Base-by-base conservation (phyloP, 2,888 invertebrate genomes). In the Kryphioiulus occultus region DNA sequence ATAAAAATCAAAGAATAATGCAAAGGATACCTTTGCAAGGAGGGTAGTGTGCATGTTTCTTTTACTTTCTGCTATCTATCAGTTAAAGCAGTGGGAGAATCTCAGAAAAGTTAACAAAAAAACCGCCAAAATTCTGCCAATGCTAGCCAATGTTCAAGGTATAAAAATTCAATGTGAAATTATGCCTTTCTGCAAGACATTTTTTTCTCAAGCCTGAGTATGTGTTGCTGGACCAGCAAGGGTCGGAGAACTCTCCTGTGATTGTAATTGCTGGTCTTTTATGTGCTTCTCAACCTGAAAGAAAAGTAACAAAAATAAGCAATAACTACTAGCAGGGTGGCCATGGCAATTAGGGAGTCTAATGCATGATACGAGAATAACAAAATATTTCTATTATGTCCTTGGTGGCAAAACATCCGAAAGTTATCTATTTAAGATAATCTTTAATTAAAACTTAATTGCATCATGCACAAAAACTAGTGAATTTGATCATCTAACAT, bases 181-280 rank as follows among this genome's bases (percentile, higher is more conserved):
- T 78, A 78, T 78, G 78, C 30, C 78, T 78, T 53, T 53, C 78
- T 30, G 78, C 17, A 17, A 78, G 78, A 30, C 78, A 78, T 32
- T 30, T 3, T 68, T 68, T 78, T 78, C 78, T 78, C 78, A 78
- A 78, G 78, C 78, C 30, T 78, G 78, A 78, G 78, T 78, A 78
- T 78, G 78, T 30, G 78, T 78, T 78, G 78, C 78, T 78, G 78
- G 78, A 17, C 78, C 78, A 78, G 78, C 78, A 78, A 78, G 78
- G 78, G 78, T 78, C 17, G 78, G 78, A 30, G 78, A 78, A 32
- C 10, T 78, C 30, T 78, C 78, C 78, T 78, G 78, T 30, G 78
- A 78, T 78, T 87, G 87, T 32, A 84, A 35, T 22, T 87, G 84
- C 30, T 87, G 87, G n/a, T 87, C 87, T 53, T 87, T 87, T 83